Evolutionary conservation across 2,113 vertebrate species (phyloP).

Genomic region (Poecilia latipinna): DNA sequence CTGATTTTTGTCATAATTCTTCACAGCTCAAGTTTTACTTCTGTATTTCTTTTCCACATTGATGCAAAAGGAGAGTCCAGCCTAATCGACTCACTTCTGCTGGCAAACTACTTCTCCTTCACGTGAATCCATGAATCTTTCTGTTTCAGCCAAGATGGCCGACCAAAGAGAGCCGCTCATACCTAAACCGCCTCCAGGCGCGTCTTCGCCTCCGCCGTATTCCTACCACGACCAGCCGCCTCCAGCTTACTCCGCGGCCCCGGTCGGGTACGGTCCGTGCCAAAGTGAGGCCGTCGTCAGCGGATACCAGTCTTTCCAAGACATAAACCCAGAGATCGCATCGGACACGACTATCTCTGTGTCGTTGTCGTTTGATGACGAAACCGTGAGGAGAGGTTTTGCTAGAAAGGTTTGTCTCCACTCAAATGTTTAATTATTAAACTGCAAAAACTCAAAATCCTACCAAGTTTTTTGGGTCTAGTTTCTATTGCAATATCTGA

Average conservation of each 20-base stretch:
- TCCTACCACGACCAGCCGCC: slow-evolving; percentile 17
- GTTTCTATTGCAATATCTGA: too few species aligned
- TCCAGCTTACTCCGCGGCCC: slow-evolving; percentile 54
- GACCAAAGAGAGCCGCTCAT: neutral
- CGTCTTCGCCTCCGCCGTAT: slow-evolving; percentile 10
- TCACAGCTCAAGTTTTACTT: slow-evolving; percentile 21
- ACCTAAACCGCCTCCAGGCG: neutral
- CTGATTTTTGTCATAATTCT: neutral
- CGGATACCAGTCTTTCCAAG: slow-evolving; percentile 12
- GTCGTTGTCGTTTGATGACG: slow-evolving; percentile 55
- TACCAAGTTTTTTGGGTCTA: too few species aligned
- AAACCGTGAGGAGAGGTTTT: slow-evolving; percentile 65
- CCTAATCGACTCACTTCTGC: neutral
- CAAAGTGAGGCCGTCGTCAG: neutral
- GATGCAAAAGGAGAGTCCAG: neutral
- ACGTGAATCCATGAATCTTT: neutral
- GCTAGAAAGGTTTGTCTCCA: slow-evolving; percentile 72
- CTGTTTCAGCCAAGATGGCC: slow-evolving; percentile 55
- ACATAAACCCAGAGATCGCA: slow-evolving; percentile 18
- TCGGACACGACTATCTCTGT: neutral
- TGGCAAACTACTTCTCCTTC: neutral
- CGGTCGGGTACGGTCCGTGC: slow-evolving; percentile 1
- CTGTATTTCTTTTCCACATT: neutral
- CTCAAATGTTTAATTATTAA: too few species aligned
- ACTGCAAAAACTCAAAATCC: neutral